Conservation (phyloP, 2,888 invertebrate genomes). For the Cephus pygmeus region DNA sequence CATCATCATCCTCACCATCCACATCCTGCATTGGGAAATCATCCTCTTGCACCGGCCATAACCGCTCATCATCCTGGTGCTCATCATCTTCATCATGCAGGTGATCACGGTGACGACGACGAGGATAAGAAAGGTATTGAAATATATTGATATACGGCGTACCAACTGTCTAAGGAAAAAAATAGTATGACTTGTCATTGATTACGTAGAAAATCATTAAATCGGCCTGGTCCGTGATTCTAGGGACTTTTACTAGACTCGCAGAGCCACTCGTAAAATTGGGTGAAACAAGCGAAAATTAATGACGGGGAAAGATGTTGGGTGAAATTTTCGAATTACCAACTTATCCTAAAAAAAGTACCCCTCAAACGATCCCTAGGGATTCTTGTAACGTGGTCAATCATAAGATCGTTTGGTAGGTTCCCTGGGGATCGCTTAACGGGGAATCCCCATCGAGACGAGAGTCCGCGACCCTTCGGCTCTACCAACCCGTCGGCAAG, state of each 20-base stretch:
- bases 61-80: constrained; percentile 54
- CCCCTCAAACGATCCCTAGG: constrained; percentile 54
- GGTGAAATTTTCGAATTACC: background rate
- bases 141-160: background rate
- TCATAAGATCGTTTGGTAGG: constrained; percentile 63
- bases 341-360: background rate
- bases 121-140: constrained; percentile 63
- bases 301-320: background rate
- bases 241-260: background rate
- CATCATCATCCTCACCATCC: constrained; percentile 62
- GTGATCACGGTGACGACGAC: constrained; percentile 60
- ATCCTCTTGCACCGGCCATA: constrained; percentile 57
- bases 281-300: background rate
- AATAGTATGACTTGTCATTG: background rate
- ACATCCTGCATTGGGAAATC: constrained; percentile 58
- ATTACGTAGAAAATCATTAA: background rate
- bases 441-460: constrained; percentile 31
- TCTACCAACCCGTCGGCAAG: constrained; percentile 42
- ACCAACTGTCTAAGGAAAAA: background rate
- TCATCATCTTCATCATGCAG: constrained; percentile 56
- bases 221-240: background rate
- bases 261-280: background rate
- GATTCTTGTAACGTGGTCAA: constrained; percentile 63
- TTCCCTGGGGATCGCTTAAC: constrained; percentile 62
- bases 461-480: constrained; percentile 25